These are phyloP conservation scores for Gonocerus acuteangulatus DNA, from an alignment of 2,888 invertebrate species.

Conservation along the genomic window DNA sequence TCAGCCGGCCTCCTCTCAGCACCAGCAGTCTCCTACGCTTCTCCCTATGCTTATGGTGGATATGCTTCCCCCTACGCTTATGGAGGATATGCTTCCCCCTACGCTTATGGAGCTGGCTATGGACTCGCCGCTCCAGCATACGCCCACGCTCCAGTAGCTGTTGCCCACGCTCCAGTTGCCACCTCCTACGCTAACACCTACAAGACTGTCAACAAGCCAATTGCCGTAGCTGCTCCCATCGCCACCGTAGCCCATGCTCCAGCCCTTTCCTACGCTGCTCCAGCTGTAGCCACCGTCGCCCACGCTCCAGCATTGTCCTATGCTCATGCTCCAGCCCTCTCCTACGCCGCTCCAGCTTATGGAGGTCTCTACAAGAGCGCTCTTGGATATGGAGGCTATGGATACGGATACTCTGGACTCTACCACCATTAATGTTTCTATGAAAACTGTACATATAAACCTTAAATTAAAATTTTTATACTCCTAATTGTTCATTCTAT, in stretches of 20 bases:
- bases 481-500: no score
- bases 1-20: not conserved
- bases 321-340: constrained; percentile 27
- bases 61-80: not conserved
- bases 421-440: constrained; percentile 3
- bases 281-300: constrained; percentile 22
- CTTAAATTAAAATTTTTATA: no score
- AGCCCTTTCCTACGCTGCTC: constrained; percentile 21
- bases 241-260: constrained; percentile 30
- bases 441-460: no score
- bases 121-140: constrained; percentile 2
- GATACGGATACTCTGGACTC: constrained; percentile 12
- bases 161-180: no score
- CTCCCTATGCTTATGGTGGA: not conserved
- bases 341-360: constrained; percentile 15
- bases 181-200: not conserved
- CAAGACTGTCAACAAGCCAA: not conserved
- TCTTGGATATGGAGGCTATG: constrained; percentile 11
- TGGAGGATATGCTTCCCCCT: not conserved
- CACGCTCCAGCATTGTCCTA: constrained; percentile 43
- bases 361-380: not conserved
- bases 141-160: not conserved
- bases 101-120: not conserved
- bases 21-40: not conserved
- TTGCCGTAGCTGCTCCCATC: constrained; percentile 22